phyloP scores from a whole-genome alignment of 35 echinoderm and acorn worm genomes.

The Anneissia japonica region DNA sequence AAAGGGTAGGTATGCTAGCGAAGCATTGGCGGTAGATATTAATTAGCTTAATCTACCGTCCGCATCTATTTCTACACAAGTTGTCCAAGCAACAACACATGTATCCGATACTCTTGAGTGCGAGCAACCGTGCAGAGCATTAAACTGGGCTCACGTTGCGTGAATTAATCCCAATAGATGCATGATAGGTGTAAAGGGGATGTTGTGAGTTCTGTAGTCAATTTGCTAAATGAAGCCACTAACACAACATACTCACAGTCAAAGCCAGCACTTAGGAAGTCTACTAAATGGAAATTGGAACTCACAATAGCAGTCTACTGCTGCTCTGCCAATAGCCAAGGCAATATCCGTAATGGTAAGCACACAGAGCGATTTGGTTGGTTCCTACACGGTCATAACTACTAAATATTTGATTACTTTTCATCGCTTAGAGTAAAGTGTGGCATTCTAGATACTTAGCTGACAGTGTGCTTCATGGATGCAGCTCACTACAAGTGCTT shows the following conservation, averaged over 20 bases:
- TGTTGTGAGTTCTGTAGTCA: background rate
- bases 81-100: background rate
- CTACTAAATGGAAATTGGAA: background rate
- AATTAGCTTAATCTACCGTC: background rate
- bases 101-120: background rate
- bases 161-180: background rate
- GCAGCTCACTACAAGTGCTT: background rate
- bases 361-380: background rate
- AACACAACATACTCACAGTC: background rate
- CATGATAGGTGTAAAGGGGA: background rate
- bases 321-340: background rate
- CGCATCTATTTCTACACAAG: background rate
- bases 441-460: background rate
- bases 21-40: background rate
- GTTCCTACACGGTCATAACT: background rate
- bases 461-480: background rate
- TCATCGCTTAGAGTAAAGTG: background rate
- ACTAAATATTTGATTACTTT: background rate
- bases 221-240: slow-evolving; percentile 1
- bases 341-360: background rate
- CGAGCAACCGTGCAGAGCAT: background rate
- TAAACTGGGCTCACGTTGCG: background rate
- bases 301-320: background rate
- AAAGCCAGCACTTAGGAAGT: background rate
- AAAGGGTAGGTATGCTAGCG: background rate